These are phyloP conservation scores for Cenopis cana DNA, from an alignment of 2,888 invertebrate species.

Conservation along the genomic window DNA sequence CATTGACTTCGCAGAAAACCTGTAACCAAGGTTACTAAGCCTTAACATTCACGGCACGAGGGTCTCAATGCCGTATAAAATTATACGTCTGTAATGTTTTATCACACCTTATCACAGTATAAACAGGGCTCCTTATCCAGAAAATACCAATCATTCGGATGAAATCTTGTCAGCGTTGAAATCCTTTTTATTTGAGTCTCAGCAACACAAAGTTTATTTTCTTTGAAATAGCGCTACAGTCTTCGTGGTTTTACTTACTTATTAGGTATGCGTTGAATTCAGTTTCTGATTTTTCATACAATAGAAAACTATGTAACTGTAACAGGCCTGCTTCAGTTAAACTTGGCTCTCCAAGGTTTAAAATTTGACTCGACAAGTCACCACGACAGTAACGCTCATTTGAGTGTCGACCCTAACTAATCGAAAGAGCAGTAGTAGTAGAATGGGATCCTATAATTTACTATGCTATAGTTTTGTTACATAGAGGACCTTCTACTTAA, in stretches of 20 bases:
- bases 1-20: slow-evolving; percentile 2
- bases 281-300: slow-evolving; percentile 16
- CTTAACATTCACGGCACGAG: slow-evolving; percentile 1
- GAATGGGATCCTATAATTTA: too few relatives aligned
- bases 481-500: too few relatives aligned
- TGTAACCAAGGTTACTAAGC: slow-evolving; percentile 4
- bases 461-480: too few relatives aligned
- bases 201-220: neutral
- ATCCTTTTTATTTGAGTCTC: slow-evolving; percentile 38
- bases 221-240: slow-evolving; percentile 8
- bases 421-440: too few relatives aligned
- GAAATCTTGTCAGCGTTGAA: slow-evolving; percentile 30
- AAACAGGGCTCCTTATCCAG: slow-evolving; percentile 34
- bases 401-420: too few relatives aligned
- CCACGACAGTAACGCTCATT: too few relatives aligned
- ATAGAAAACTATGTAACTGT: slow-evolving; percentile 22
- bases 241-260: neutral
- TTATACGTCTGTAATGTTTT: slow-evolving; percentile 36
- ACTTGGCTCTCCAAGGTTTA: too few relatives aligned
- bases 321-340: too few relatives aligned
- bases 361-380: too few relatives aligned
- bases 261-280: slow-evolving; percentile 6
- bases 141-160: slow-evolving; percentile 42
- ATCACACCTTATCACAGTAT: slow-evolving; percentile 37
- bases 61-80: slow-evolving; percentile 26